Evolutionary conservation across 92 coral and sea anemone species (phyloP).

Genomic region (Phenganax subtilis): DNA sequence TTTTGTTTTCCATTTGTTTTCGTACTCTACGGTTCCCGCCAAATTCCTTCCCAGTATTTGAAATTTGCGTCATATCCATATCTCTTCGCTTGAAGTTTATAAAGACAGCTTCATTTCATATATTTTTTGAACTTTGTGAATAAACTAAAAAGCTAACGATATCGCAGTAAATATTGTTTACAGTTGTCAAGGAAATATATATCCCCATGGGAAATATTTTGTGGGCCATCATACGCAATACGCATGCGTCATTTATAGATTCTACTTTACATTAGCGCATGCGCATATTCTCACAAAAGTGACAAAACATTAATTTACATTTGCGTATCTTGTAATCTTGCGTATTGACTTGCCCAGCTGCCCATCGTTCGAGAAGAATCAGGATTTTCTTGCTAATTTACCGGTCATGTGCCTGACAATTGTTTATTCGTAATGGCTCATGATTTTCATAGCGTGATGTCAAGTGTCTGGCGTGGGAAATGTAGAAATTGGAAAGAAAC

Average conservation of each 20-base stretch:
- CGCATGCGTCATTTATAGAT: too few species aligned
- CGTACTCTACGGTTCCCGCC: constrained; percentile 61
- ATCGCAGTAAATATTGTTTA: neutral
- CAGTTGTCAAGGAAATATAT: constrained; percentile 37
- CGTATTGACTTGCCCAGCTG: neutral
- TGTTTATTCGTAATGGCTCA: constrained; percentile 2
- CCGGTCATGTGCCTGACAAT: neutral
- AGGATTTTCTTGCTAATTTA: neutral
- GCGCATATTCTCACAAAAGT: too few species aligned
- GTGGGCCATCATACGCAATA: too few species aligned
- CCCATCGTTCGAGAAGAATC: neutral
- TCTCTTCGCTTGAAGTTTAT: neutral
- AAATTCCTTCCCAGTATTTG: constrained; percentile 31
- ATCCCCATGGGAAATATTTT: neutral
- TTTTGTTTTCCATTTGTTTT: constrained; percentile 56
- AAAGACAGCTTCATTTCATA: neutral
- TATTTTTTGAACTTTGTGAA: neutral
- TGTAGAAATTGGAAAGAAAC: neutral
- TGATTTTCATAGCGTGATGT: neutral
- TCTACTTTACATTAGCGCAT: too few species aligned
- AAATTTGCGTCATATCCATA: constrained; percentile 7
- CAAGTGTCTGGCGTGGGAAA: neutral
- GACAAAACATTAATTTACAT: too few species aligned
- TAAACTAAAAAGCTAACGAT: neutral
- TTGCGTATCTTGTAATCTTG: too few species aligned